A percentile compares a stretch with the other conserved stretches of the same genome.
Conservation (phyloP, 2,797 vertebrate genomes). For the Diplodus puntazzo region DNA sequence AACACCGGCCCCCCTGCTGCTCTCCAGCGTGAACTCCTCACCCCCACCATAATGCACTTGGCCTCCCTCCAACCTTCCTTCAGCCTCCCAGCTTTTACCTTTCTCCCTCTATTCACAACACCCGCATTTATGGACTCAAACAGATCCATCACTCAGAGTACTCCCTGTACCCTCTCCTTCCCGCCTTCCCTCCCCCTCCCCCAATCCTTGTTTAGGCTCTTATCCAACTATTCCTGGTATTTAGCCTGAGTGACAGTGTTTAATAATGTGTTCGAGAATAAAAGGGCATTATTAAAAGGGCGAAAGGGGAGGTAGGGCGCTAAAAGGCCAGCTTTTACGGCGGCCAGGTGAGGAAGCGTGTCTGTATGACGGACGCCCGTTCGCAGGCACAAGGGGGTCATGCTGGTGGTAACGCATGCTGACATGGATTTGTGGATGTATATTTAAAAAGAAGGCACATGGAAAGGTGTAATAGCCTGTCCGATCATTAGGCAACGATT, state of each 20-base stretch:
- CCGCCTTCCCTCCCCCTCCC: background rate
- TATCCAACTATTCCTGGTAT: slow-evolving; percentile 85
- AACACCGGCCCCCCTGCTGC: slow-evolving; percentile 56
- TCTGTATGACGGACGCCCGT: slow-evolving; percentile 16
- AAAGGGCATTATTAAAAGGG: slow-evolving; percentile 77
- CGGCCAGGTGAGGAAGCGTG: slow-evolving; percentile 57
- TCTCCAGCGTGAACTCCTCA: slow-evolving; percentile 79
- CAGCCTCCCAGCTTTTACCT: slow-evolving; percentile 72
- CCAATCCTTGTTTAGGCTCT: slow-evolving; percentile 61
- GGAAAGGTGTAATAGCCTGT: slow-evolving; percentile 54
- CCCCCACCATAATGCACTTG: slow-evolving; percentile 75
- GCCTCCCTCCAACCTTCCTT: slow-evolving; percentile 73
- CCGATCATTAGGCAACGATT: slow-evolving; percentile 53
- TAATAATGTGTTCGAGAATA: slow-evolving; percentile 85
- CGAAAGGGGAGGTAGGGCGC: slow-evolving; percentile 30
- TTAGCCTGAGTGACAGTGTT: slow-evolving; percentile 85
- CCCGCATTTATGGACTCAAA: slow-evolving; percentile 71
- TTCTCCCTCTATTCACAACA: slow-evolving; percentile 71
- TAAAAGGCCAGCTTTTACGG: slow-evolving; percentile 66
- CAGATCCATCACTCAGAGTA: slow-evolving; percentile 77
- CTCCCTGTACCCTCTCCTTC: slow-evolving; percentile 33
- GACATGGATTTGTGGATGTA: slow-evolving; percentile 3
- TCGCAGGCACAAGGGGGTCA: slow-evolving; percentile 15
- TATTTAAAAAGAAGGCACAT: slow-evolving; percentile 43
- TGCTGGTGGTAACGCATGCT: background rate